phyloP scores from a whole-genome alignment of 2,797 vertebrate species.

The Sebastes itinus region DNA sequence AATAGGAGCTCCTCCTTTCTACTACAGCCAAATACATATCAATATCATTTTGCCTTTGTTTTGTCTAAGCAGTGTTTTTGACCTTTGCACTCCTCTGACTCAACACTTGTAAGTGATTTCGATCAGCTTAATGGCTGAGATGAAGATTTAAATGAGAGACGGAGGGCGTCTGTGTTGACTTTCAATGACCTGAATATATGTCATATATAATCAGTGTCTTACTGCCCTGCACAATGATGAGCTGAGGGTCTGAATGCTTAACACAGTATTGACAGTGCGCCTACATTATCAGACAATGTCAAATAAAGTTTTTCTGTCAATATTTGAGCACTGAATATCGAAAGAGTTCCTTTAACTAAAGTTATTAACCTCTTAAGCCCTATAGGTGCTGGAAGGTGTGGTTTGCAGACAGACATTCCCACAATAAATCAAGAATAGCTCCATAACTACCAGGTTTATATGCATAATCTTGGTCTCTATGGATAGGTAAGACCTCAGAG shows the following conservation, averaged over 20 bases:
- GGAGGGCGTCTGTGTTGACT: not conserved
- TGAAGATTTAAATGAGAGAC: conserved; percentile 15
- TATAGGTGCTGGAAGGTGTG: too few relatives aligned
- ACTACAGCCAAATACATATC: not conserved
- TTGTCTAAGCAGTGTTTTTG: conserved; percentile 6
- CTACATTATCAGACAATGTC: not conserved
- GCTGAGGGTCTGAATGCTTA: not conserved
- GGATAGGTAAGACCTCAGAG: too few relatives aligned
- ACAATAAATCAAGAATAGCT: too few relatives aligned
- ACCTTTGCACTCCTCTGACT: conserved; percentile 2
- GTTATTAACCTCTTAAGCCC: not conserved
- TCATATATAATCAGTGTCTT: not conserved
- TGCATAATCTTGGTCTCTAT: too few relatives aligned
- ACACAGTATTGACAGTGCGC: not conserved
- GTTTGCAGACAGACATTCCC: too few relatives aligned
- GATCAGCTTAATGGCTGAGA: conserved; percentile 9
- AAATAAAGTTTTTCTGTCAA: not conserved
- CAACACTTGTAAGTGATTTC: not conserved
- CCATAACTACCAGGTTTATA: too few relatives aligned
- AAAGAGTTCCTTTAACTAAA: not conserved
- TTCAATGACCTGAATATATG: conserved; percentile 32
- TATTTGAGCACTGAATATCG: not conserved
- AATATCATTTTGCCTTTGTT: not conserved
- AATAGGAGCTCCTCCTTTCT: not conserved
- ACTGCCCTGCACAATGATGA: not conserved